Percentiles rank a stretch among this genome's conserved stretches.
These are phyloP conservation scores for Drosophila sechellia DNA, from an alignment of 1,140 invertebrate species.

Conservation along the genomic window DNA sequence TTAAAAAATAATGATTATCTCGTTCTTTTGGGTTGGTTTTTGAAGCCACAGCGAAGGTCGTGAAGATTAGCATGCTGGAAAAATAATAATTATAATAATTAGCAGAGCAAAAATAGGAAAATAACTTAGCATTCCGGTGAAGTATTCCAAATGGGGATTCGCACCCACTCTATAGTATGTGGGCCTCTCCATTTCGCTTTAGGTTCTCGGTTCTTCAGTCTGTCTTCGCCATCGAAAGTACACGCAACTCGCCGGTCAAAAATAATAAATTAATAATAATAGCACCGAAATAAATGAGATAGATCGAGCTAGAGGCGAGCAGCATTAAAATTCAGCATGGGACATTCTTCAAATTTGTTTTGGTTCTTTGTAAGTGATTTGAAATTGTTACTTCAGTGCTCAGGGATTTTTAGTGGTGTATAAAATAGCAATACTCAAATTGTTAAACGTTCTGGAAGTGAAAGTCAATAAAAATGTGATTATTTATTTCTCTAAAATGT, in stretches of 20 bases:
- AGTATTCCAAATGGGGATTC: slow-evolving; percentile 56
- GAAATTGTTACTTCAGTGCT: not conserved
- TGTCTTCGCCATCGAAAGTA: slow-evolving; percentile 45
- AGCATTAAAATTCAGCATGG: slow-evolving; percentile 65
- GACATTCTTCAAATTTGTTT: slow-evolving; percentile 33
- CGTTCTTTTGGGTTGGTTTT: slow-evolving; percentile 13
- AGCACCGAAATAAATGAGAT: slow-evolving; percentile 24
- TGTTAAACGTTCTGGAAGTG: not conserved
- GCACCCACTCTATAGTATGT: slow-evolving; percentile 10
- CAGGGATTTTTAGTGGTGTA: not conserved
- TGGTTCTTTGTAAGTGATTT: slow-evolving; percentile 69
- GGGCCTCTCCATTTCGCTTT: slow-evolving; percentile 33
- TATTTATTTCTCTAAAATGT: not conserved
- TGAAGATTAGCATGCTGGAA: slow-evolving; percentile 44
- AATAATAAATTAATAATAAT: not conserved
- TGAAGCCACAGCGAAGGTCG: slow-evolving; percentile 39
- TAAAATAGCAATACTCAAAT: not conserved
- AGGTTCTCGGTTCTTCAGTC: slow-evolving; percentile 53
- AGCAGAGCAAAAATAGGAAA: slow-evolving; percentile 6
- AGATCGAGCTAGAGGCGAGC: slow-evolving; percentile 2
- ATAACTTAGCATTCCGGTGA: slow-evolving; percentile 52
- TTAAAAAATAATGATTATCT: slow-evolving; percentile 54
- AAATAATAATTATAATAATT: slow-evolving; percentile 33
- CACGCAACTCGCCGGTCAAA: slow-evolving; percentile 40
- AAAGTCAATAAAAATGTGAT: not conserved